Evolutionary conservation across 1,140 invertebrate genomes (phyloP).

Genomic region (Aporrectodea caliginosa): DNA sequence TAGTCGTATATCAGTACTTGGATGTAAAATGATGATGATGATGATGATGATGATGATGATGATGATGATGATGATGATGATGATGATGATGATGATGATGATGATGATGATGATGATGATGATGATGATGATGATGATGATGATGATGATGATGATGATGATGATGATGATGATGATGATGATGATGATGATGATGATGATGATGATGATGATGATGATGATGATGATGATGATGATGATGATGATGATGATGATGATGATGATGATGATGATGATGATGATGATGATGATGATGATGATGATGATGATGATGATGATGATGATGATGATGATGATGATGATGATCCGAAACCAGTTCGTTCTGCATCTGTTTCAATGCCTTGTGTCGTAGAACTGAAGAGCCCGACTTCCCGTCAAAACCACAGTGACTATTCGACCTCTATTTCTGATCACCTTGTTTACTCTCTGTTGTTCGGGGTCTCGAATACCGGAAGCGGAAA

Average conservation of each 20-base stretch:
- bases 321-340: conserved; percentile 6
- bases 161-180: conserved; percentile 16
- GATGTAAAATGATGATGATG: not conserved
- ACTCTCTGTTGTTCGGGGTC: too few species aligned
- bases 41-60: not conserved
- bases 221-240: conserved; percentile 1
- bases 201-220: conserved; percentile 15
- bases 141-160: conserved; percentile 6
- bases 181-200: conserved; percentile 14
- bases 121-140: conserved; percentile 9
- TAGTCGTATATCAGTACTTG: too few species aligned
- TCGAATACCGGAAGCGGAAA: too few species aligned
- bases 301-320: conserved; percentile 14
- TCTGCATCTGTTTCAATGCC: too few species aligned
- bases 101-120: conserved; percentile 16
- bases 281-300: conserved; percentile 5
- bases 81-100: conserved; percentile 12
- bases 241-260: conserved; percentile 14
- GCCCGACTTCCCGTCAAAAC: too few species aligned
- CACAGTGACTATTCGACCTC: too few species aligned
- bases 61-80: conserved; percentile 1
- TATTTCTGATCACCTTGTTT: too few species aligned
- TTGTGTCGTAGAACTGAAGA: too few species aligned
- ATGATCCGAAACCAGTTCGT: too few species aligned
- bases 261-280: conserved; percentile 15